Evolutionary conservation across 1,140 invertebrate species (phyloP), one percentile per base, ranked within the genome.

Genomic region (Drosophila pandora): DNA sequence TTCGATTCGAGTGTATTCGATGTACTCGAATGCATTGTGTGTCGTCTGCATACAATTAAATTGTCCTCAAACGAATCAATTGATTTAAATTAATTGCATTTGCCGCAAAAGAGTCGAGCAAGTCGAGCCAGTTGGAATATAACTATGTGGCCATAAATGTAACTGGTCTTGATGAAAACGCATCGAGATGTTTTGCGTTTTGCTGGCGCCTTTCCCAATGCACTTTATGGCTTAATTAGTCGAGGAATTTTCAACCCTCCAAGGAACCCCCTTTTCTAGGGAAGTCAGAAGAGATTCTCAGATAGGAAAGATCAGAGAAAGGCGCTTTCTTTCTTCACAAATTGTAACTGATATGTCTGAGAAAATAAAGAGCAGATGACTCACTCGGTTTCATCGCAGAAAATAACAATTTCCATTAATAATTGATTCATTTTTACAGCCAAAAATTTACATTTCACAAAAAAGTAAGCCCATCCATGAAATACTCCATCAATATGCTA

Each of bases 11-110:
- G 8, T 54, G 65, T 55, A 49, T 47, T 43, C 12, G 12, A 13
- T 5, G n/a, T 48, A 47, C 37, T 41, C 23, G 21, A 56, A 37
- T 45, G 72, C 77, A 57, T 58, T 76, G 41, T 60, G 59, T 62
- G 53, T 67, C 34, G 76, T 83, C 79, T 83, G 83, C 83, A 88
- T 88, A 88, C 85, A 88, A 90, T 90, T 90, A 90, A 90, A 90
- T 90, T 90, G 88, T 90, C 88, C 88, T 90, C 88, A 90, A 90
- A 90, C 88, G 82, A 90, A 90, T 87, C 87, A 90, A 90, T 90
- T 90, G 87, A 90, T 90, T 90, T 90, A 90, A 90, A 90, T 90
- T 90, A 90, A 90, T 90, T 90, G 88, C 82, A 90, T 90, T 90
- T 90, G 79, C 83, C 83, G 83, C 83, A 88, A 82, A 88, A 78